Evolutionary conservation across 2,113 vertebrate genomes (phyloP), one percentile per base, ranked within the genome.

Genomic region (Macheiramphus alcinus): DNA sequence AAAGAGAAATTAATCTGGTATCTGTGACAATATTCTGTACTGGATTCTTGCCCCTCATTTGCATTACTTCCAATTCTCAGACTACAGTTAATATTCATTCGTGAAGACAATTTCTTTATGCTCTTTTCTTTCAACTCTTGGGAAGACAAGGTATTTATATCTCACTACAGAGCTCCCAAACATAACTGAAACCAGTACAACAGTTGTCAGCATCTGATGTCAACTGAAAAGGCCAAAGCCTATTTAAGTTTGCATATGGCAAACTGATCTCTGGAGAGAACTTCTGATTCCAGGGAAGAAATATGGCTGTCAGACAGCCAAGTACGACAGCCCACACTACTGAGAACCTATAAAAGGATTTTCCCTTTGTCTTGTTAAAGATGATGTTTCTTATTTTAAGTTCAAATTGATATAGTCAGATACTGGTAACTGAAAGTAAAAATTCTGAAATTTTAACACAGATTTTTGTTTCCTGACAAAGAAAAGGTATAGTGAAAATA

Each of bases 231-330:
- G 78, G 92, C 93, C 90, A 97, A 94, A 94, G 66, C 55, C 75
- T 94, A 52, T 76, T 97, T 92, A 95, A 81, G 81, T 93, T 76
- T 94, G 71, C 85, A 91, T 89, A 94, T 91, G 95, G 92, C 90
- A 95, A 94, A 79, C n/a, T 17, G 50, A 95, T 76, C 94, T 96
- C 93, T 61, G 88, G 86, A 93, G 86, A 82, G 62, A 81, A 93
- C 21, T 84, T 58, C 58, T 71, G 47, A 71, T 85, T 94, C 66
- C 76, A 89, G 52, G 59, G 43, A 96, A 94, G 91, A 92, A 96
- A 95, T 72, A 59, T 22, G 91, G 40, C 80, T 96, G 92, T 84
- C 89, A 96, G 85, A 66, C 50, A 93, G 96, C 89, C 93, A 96
- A 96, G 36, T n/a, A 22, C 11, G 25, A 79, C 86, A 94, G 88